Conservation (phyloP, 2,797 vertebrate species). For the Steatocranus sp. region DNA sequence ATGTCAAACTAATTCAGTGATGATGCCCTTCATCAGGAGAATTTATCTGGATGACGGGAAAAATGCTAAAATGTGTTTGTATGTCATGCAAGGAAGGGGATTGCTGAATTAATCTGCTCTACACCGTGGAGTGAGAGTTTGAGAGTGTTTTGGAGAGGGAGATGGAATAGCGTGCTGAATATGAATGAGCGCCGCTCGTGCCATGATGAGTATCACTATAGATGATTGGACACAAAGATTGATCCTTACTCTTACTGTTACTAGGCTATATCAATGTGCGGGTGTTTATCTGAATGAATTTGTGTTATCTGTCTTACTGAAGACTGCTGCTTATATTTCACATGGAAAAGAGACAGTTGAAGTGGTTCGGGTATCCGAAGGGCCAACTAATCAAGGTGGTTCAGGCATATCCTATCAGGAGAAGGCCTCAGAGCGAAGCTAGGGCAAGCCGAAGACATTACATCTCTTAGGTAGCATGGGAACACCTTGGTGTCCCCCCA, state of each 20-base stretch:
- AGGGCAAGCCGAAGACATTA: neutral
- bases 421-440: neutral
- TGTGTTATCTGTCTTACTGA: conserved; percentile 41
- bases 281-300: conserved; percentile 1
- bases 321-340: neutral
- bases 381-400: neutral
- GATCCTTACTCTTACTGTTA: neutral
- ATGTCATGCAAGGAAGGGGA: neutral
- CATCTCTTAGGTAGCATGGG: neutral
- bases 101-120: conserved; percentile 23
- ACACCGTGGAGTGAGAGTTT: conserved; percentile 1
- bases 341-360: neutral
- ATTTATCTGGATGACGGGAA: conserved; percentile 30
- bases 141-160: conserved; percentile 21
- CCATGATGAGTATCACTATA: conserved; percentile 26
- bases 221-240: conserved; percentile 39
- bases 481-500: neutral
- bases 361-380: neutral
- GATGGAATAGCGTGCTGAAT: conserved; percentile 39
- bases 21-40: conserved; percentile 9
- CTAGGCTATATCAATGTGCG: neutral
- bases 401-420: neutral
- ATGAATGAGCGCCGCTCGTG: conserved; percentile 34
- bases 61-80: conserved; percentile 18
- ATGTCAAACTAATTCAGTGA: conserved; percentile 22